phyloP scores from a whole-genome alignment of 2,888 invertebrate genomes.

The Drosophila differens region DNA sequence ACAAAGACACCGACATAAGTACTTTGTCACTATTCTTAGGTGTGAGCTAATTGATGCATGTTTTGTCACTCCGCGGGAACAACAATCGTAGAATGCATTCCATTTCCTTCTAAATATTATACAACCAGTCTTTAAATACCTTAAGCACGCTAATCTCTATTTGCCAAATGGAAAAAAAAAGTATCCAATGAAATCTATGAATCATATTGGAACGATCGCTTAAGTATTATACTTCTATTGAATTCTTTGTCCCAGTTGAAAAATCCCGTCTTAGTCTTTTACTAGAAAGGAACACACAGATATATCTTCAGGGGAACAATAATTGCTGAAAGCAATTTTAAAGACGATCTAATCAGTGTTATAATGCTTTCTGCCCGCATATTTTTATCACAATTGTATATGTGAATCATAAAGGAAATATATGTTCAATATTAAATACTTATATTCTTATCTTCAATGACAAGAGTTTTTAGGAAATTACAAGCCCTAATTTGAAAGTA shows the following conservation, averaged over 20 bases:
- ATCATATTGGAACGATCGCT: too few relatives aligned
- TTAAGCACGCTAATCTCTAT: not conserved
- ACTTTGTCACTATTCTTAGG: slow-evolving; percentile 22
- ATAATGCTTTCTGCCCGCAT: not conserved
- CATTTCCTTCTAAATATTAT: not conserved
- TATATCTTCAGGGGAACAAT: not conserved
- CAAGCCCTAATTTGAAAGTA: too few relatives aligned
- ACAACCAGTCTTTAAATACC: not conserved
- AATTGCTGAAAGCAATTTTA: not conserved
- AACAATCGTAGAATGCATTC: not conserved
- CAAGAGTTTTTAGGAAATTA: not conserved
- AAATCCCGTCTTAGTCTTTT: not conserved
- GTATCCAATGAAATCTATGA: not conserved
- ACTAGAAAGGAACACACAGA: not conserved
- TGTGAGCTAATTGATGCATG: slow-evolving; percentile 38
- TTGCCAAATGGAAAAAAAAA: not conserved
- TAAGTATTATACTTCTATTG: not conserved
- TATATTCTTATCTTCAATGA: not conserved
- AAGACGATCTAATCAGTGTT: not conserved
- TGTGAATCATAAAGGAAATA: not conserved
- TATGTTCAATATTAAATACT: not conserved
- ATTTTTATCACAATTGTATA: not conserved
- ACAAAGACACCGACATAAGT: slow-evolving; percentile 10
- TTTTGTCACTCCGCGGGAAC: slow-evolving; percentile 28
- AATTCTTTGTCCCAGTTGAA: not conserved